Conservation (phyloP, 2,888 invertebrate genomes). For the Exephanes ischioxanthus region DNA sequence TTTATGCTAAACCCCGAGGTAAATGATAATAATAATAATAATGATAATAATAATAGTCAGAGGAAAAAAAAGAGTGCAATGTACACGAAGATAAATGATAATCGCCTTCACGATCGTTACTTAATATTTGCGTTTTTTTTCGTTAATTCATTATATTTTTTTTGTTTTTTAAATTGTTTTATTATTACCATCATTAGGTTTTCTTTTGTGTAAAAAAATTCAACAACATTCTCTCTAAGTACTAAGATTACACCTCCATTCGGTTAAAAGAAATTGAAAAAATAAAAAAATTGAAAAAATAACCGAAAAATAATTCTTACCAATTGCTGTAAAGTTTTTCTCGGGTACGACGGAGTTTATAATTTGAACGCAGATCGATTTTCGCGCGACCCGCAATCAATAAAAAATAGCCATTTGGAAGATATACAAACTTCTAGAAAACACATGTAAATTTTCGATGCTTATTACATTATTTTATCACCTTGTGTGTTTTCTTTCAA, state of each 20-base stretch:
- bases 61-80: slow-evolving; percentile 33
- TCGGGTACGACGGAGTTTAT: neutral
- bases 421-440: slow-evolving; percentile 74
- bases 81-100: slow-evolving; percentile 33
- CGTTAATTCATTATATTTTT: slow-evolving; percentile 17
- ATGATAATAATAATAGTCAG: slow-evolving; percentile 41
- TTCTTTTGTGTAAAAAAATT: slow-evolving; percentile 80
- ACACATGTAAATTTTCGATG: slow-evolving; percentile 71
- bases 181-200: slow-evolving; percentile 74
- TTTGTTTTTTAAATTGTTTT: slow-evolving; percentile 68
- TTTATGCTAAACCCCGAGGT: slow-evolving; percentile 41
- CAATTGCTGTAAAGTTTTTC: neutral
- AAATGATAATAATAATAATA: slow-evolving; percentile 43
- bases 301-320: slow-evolving; percentile 12
- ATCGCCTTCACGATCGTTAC: slow-evolving; percentile 18
- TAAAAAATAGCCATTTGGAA: slow-evolving; percentile 67
- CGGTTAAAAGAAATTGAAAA: slow-evolving; percentile 65
- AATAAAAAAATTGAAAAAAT: neutral
- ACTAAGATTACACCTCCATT: slow-evolving; percentile 65
- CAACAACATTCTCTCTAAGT: slow-evolving; percentile 77
- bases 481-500: slow-evolving; percentile 48
- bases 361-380: neutral
- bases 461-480: slow-evolving; percentile 59
- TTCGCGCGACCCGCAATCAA: slow-evolving; percentile 20
- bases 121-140: slow-evolving; percentile 15